Base-by-base conservation (phyloP, 92 coral and sea anemone genomes). In the Pocillopora meandrina region DNA sequence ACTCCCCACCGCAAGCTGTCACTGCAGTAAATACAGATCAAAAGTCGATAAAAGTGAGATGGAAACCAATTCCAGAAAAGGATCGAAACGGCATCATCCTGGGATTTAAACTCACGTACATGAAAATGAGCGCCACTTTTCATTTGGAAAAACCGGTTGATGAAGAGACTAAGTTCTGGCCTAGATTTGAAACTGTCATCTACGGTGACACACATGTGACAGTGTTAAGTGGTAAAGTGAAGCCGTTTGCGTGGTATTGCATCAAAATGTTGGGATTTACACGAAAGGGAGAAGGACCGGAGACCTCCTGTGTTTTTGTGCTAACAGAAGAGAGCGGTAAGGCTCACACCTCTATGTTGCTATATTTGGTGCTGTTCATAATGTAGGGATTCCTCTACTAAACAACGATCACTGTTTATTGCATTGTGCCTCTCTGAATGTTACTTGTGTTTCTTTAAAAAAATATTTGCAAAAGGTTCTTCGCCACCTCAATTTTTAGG, bases 261-360 rank as follows among this genome's bases (percentile, higher is more conserved):
- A 34, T 91, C 76, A 77, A 70, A 64, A 67, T 89, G 47, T n/a
- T 80, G 47, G 84, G 63, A 11, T 61, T 88, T 34, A 76, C 89
- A 13, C 52, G 72, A 9, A 75, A 65, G 11, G 87, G 85, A 33
- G 90, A 85, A 9, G 87, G 88, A 3, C 18, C 23, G 16, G 65
- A 79, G 7, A 86, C 86, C 20, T 61, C 80, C 0, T 91, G 94
- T 35, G 74, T 71, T 72, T 91, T 84, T 36, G 68, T 74, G 13
- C 42, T 47, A 16, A 91, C 94, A 11, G 42, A 63, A 36, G 89
- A 91, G 80, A 81, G 79, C 36, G 87, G 94, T 91, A 55, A 80
- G 88, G 52, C 52, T 42, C 52, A 7, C 52, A 7, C 8, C 52
- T 42, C 52, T 0, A 42, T 42, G 52, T 42, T 42, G 52, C 52